Conservation (phyloP, 2,797 vertebrate species). For the Petrocephalus schoutedeni region DNA sequence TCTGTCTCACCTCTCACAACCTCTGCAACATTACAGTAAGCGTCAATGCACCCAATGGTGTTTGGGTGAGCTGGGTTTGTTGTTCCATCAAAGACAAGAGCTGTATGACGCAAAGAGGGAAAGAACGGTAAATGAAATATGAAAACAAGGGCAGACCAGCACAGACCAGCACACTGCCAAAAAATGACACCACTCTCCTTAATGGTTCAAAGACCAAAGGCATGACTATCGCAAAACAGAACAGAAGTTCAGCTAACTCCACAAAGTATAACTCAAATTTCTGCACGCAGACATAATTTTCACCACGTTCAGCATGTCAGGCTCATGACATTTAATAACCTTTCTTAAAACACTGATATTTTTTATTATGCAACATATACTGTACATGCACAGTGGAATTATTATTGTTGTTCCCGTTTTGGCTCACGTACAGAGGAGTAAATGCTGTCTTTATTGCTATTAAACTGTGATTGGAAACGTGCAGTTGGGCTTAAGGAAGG, state of each 20-base stretch:
- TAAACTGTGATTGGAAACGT: not conserved
- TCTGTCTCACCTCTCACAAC: slow-evolving; percentile 75
- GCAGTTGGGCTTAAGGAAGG: not conserved
- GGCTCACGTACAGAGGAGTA: not conserved
- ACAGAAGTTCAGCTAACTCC: not conserved
- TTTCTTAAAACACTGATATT: not conserved
- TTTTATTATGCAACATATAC: not conserved
- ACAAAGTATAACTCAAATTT: not conserved
- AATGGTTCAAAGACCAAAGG: not conserved
- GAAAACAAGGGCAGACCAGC: not conserved
- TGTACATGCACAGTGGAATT: not conserved
- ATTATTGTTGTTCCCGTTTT: not conserved
- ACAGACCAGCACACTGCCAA: not conserved
- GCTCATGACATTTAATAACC: not conserved
- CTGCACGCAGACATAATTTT: not conserved
- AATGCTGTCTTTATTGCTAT: not conserved
- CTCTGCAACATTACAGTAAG: slow-evolving; percentile 74
- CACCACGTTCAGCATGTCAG: not conserved
- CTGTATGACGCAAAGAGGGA: slow-evolving; percentile 45
- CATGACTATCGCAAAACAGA: not conserved
- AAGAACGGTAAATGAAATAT: not conserved
- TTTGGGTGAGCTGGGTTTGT: slow-evolving; percentile 88
- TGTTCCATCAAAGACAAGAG: slow-evolving; percentile 81
- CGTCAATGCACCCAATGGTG: slow-evolving; percentile 88
- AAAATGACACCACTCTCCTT: not conserved